A percentile compares a stretch with the other conserved stretches of the same genome.
These are phyloP conservation scores for Apomyelois bistriatella DNA, from an alignment of 2,888 invertebrate species.

Conservation along the genomic window DNA sequence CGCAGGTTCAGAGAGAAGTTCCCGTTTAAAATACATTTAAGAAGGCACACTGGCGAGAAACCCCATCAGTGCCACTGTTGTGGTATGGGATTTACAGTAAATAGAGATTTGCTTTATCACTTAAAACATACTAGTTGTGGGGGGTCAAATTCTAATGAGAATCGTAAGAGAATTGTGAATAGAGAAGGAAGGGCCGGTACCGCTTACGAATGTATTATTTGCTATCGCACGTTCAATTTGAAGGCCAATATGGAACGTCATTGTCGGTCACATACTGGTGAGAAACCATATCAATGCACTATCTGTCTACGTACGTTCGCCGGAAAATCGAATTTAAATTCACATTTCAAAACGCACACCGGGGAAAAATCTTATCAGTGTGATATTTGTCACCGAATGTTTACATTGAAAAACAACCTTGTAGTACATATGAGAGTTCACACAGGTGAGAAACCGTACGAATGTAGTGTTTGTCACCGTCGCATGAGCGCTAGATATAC, in stretches of 20 bases:
- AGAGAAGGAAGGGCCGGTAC: not conserved
- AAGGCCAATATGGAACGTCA: not conserved
- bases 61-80: not conserved
- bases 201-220: not conserved
- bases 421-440: not conserved
- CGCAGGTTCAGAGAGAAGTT: not conserved
- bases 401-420: not conserved
- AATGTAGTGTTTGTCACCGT: not conserved
- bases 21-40: not conserved
- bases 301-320: not conserved
- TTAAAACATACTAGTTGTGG: not conserved
- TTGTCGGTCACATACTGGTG: not conserved
- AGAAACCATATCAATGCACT: not conserved
- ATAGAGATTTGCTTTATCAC: not conserved
- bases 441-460: not conserved
- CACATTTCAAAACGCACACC: not conserved
- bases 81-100: not conserved
- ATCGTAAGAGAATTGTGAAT: not conserved
- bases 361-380: not conserved
- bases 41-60: conserved; percentile 6
- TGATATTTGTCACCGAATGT: not conserved
- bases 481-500: not conserved
- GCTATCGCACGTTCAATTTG: not conserved
- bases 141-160: not conserved
- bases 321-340: not conserved